These are phyloP conservation scores for Coelopa frigida DNA, from an alignment of 1,140 invertebrate species.

Conservation along the genomic window DNA sequence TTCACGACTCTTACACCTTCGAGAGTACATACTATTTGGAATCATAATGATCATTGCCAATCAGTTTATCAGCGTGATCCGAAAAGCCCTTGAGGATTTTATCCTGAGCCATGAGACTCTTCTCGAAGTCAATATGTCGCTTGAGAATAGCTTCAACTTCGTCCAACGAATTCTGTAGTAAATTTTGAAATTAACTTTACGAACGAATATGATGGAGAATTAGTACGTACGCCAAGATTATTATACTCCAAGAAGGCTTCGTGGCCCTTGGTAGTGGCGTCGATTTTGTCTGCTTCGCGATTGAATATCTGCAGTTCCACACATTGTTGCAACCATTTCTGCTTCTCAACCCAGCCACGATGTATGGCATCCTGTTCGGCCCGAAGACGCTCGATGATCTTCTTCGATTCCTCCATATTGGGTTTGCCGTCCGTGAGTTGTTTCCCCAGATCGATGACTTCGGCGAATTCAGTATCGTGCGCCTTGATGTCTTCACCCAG, in stretches of 20 bases:
- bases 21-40: slow-evolving; percentile 68
- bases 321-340: slow-evolving; percentile 75
- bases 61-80: slow-evolving; percentile 78
- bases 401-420: slow-evolving; percentile 58
- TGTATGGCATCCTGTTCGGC: slow-evolving; percentile 70
- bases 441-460: slow-evolving; percentile 68
- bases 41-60: slow-evolving; percentile 80
- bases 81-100: slow-evolving; percentile 81
- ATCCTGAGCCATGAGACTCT: slow-evolving; percentile 87
- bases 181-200: not conserved
- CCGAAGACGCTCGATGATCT: slow-evolving; percentile 64
- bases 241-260: slow-evolving; percentile 87
- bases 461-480: slow-evolving; percentile 63
- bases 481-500: slow-evolving; percentile 85
- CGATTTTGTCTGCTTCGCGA: slow-evolving; percentile 94
- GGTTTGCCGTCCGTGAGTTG: slow-evolving; percentile 67
- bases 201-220: not conserved
- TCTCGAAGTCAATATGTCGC: slow-evolving; percentile 90
- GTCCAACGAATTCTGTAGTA: slow-evolving; percentile 73
- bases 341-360: slow-evolving; percentile 74
- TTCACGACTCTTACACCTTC: not conserved
- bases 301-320: slow-evolving; percentile 87
- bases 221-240: slow-evolving; percentile 69
- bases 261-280: slow-evolving; percentile 89
- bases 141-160: slow-evolving; percentile 91